Evolutionary conservation across 2,797 vertebrate genomes (phyloP).

Genomic region (Myotis myotis): DNA sequence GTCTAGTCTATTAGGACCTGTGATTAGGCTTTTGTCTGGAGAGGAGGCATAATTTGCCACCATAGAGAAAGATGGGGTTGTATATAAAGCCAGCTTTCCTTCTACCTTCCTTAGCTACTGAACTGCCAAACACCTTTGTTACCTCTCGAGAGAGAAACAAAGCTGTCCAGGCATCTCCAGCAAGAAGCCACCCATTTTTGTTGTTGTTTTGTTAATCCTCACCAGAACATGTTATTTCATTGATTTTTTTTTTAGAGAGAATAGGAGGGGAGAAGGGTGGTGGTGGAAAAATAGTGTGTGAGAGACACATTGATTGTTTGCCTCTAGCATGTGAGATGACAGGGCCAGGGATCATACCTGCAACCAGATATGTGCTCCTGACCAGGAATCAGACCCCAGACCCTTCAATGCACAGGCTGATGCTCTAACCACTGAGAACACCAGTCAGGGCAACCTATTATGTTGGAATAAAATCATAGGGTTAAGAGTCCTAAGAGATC

Average conservation of each 20-base stretch:
- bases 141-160: not conserved
- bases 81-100: not conserved
- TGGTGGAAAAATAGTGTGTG: not conserved
- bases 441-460: not conserved
- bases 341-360: not conserved
- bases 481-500: conserved; percentile 1
- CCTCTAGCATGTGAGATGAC: not conserved
- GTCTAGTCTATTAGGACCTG: not conserved
- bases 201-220: not conserved
- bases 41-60: not conserved
- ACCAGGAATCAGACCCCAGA: not conserved
- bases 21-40: not conserved
- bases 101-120: not conserved
- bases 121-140: not conserved
- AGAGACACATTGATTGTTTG: not conserved
- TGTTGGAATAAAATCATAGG: conserved; percentile 49
- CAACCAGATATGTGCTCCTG: not conserved
- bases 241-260: not conserved
- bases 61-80: not conserved
- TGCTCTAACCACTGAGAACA: not conserved
- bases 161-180: not conserved
- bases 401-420: not conserved
- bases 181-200: conserved; percentile 7
- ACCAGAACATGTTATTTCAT: not conserved
- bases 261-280: not conserved